Evolutionary conservation across 1,140 invertebrate species (phyloP).

Genomic region (Apis cerana): DNA sequence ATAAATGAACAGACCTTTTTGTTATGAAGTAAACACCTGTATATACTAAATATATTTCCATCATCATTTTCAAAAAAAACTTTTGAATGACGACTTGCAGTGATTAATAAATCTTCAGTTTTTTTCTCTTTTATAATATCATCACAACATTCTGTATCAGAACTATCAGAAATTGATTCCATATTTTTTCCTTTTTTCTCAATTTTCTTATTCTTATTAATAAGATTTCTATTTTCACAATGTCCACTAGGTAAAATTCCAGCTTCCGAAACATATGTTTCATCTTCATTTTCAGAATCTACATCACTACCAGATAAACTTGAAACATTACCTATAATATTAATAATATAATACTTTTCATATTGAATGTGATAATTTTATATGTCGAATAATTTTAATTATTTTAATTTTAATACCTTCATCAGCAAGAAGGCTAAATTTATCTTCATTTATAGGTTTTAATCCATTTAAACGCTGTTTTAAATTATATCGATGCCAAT

Average conservation of each 20-base stretch:
- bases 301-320: conserved; percentile 89
- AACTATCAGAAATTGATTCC: conserved; percentile 70
- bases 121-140: conserved; percentile 66
- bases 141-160: conserved; percentile 68
- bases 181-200: conserved; percentile 57
- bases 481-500: conserved; percentile 89
- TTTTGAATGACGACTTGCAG: conserved; percentile 85
- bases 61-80: conserved; percentile 87
- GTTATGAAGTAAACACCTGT: conserved; percentile 86
- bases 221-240: conserved; percentile 55
- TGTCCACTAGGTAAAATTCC: conserved; percentile 53
- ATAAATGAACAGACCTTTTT: conserved; percentile 82
- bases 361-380: background rate
- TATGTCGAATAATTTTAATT: too few relatives aligned
- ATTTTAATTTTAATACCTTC: conserved; percentile 69
- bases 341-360: conserved; percentile 1
- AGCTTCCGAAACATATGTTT: conserved; percentile 81
- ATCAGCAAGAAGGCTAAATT: conserved; percentile 79
- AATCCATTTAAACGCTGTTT: conserved; percentile 84
- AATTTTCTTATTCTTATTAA: conserved; percentile 56
- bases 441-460: conserved; percentile 82
- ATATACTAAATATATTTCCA: conserved; percentile 87
- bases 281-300: conserved; percentile 82
- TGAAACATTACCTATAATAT: conserved; percentile 84
- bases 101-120: conserved; percentile 76